Evolutionary conservation across 2,888 invertebrate species (phyloP).

Genomic region (Pteria penguin): DNA sequence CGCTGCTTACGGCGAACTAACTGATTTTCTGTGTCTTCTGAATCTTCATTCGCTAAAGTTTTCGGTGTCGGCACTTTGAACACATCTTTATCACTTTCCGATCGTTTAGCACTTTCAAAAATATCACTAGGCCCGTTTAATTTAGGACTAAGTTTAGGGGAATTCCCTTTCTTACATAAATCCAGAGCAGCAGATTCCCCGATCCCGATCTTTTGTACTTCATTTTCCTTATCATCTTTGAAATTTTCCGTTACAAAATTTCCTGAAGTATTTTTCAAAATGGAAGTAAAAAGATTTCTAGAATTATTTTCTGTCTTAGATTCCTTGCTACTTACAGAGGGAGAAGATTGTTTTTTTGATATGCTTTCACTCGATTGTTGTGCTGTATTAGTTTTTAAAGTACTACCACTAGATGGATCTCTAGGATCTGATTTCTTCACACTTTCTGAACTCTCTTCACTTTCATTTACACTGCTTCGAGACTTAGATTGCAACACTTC

Average conservation of each 20-base stretch:
- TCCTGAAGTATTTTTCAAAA: constrained; percentile 34
- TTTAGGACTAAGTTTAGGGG: constrained; percentile 39
- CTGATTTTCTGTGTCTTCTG: constrained; percentile 55
- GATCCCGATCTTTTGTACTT: background rate
- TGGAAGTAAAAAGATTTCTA: constrained; percentile 39
- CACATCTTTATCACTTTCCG: constrained; percentile 53
- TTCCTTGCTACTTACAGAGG: constrained; percentile 11
- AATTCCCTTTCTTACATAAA: constrained; percentile 7
- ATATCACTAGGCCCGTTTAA: constrained; percentile 35
- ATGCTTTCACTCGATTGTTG: background rate
- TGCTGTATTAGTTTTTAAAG: background rate
- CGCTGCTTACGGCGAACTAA: constrained; percentile 45
- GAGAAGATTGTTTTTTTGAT: background rate
- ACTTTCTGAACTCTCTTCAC: background rate
- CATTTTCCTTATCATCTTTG: constrained; percentile 29
- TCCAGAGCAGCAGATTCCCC: background rate
- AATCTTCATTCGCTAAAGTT: constrained; percentile 41
- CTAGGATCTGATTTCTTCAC: background rate
- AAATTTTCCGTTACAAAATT: constrained; percentile 19
- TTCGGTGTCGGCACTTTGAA: constrained; percentile 71
- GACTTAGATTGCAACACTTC: too few relatives aligned
- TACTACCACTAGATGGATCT: background rate
- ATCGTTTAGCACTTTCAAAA: constrained; percentile 23
- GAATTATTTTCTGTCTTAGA: constrained; percentile 34
- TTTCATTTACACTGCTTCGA: background rate